phyloP scores from a whole-genome alignment of 2,797 vertebrate genomes.

The Eospalax fontanierii region DNA sequence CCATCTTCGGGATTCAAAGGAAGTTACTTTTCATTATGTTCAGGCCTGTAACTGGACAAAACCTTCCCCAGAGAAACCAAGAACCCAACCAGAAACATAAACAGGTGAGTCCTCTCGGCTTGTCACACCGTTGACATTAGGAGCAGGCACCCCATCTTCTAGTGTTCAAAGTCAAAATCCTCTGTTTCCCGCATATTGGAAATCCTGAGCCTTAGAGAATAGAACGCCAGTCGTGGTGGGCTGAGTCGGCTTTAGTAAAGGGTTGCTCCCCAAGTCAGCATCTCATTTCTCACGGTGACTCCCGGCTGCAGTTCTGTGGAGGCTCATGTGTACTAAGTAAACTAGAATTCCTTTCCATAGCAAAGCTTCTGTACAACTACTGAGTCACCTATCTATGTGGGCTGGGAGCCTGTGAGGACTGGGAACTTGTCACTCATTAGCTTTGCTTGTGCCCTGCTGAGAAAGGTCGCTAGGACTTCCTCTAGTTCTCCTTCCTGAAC shows the following conservation, averaged over 20 bases:
- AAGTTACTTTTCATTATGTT: too few species aligned
- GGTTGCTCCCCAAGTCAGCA: not conserved
- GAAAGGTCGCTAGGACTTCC: not conserved
- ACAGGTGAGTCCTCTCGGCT: not conserved
- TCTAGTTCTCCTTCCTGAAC: not conserved
- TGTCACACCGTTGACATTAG: too few species aligned
- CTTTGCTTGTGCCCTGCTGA: not conserved
- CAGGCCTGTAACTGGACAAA: too few species aligned
- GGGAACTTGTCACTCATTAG: not conserved
- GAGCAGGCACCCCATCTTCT: not conserved
- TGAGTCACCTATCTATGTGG: not conserved
- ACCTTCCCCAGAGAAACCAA: too few species aligned
- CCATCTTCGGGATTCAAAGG: too few species aligned
- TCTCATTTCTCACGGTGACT: not conserved
- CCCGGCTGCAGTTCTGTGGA: not conserved
- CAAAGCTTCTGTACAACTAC: not conserved
- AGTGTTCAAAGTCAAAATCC: not conserved
- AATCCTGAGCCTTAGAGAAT: not conserved
- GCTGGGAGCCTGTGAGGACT: not conserved
- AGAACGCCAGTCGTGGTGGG: not conserved
- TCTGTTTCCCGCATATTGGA: too few species aligned
- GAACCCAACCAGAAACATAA: too few species aligned
- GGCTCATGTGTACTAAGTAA: not conserved
- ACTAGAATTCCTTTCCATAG: not conserved
- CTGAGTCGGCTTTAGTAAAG: not conserved